Percentiles rank a stretch among this genome's conserved stretches.
phyloP scores from a whole-genome alignment of 2,797 vertebrate genomes.

The Sebastes melanostomus region DNA sequence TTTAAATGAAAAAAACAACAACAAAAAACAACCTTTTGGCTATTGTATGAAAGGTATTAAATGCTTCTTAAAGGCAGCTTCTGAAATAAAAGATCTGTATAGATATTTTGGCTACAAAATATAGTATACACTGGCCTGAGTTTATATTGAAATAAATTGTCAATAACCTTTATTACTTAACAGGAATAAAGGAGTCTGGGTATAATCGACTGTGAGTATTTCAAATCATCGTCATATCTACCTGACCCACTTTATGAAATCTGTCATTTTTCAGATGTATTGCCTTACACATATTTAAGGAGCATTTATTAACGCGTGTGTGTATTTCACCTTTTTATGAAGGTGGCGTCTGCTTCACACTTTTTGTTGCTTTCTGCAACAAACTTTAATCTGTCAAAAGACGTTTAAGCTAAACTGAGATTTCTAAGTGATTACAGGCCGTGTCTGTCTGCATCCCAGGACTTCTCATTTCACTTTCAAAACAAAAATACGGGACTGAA shows the following conservation, averaged over 20 bases:
- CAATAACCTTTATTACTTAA: neutral
- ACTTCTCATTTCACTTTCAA: conserved; percentile 12
- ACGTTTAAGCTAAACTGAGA: neutral
- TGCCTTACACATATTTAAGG: neutral
- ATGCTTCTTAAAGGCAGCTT: neutral
- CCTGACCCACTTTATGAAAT: neutral
- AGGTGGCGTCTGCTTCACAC: neutral
- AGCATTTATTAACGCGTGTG: neutral
- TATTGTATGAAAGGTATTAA: neutral
- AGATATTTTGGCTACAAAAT: neutral
- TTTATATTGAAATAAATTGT: neutral
- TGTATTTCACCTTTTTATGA: neutral
- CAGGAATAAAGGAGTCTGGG: neutral
- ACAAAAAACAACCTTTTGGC: no score
- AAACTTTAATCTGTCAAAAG: neutral
- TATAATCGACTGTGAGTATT: neutral
- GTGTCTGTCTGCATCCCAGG: neutral
- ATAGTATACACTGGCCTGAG: neutral
- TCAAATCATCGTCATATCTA: neutral
- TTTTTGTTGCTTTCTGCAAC: neutral
- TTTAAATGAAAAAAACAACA: neutral
- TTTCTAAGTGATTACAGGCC: neutral
- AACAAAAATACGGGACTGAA: neutral
- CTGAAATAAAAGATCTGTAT: neutral
- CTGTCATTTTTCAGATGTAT: neutral